Base-by-base conservation (phyloP, 1,140 invertebrate species). In the Aphelinus atriplicis region DNA sequence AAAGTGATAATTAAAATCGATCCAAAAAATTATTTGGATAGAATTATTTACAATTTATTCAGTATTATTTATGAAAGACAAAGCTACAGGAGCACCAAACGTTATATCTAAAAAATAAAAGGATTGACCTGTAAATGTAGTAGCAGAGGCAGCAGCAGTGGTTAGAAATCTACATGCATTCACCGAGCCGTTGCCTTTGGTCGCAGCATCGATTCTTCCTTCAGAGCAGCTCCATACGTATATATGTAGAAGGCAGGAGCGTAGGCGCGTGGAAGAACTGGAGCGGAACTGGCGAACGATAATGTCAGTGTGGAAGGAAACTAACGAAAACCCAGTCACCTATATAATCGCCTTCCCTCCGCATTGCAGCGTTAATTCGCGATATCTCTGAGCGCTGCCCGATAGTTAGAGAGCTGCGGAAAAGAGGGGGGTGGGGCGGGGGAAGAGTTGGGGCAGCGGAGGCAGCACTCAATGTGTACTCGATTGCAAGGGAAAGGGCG, bases 291-390 rank as follows among this genome's bases (percentile, higher is more conserved):
- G 50, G 64, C 43, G 5, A 53, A 66, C 64, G 64, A 66, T 66
- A 66, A 66, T 66, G 64, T n/a, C 61, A 47, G 45, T 53, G 64
- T n/a, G 26, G 26, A 26, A 26, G 26, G 26, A 26, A 26, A 26
- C 26, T 26, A 26, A 26, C 26, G 26, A 66, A 48, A 5, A 66
- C 48, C n/a, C 50, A 45, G 10, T 63, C 46, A 45, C 43, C 46
- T 63, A 63, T 46, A 45, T 63, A 63, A 63, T 63, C 61, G 61
- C 46, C 61, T 63, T 47, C 46, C 42, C 70, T 76, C 69, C 64
- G 74, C 67, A 78, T 51, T 64, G 68, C 65, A 66, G 69, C 75
- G 77, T 73, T 78, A 77, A 78, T 78, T 80, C 78, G 77, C 68
- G 46, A 63, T 45, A 42, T n/a, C 7, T 10, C 3, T 10, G 46